Conservation (phyloP, 1,140 invertebrate species). For the Drosophila albomicans region DNA sequence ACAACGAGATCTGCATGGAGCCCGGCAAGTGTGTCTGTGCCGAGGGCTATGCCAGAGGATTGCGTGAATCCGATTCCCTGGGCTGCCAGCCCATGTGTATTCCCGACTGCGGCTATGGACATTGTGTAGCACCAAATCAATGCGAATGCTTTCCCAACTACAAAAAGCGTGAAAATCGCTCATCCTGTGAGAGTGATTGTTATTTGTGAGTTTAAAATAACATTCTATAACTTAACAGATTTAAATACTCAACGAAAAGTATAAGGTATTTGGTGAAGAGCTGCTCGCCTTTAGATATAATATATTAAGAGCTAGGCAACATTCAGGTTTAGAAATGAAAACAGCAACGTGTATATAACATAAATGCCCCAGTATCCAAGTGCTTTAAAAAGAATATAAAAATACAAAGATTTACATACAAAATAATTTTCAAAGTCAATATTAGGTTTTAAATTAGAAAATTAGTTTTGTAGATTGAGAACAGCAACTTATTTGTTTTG, state of each 20-base stretch:
- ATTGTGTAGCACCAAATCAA: slow-evolving; percentile 87
- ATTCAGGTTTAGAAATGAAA: too few relatives aligned
- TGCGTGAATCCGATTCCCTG: slow-evolving; percentile 63
- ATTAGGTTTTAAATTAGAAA: too few relatives aligned
- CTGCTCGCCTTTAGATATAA: background rate
- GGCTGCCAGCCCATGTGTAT: slow-evolving; percentile 81
- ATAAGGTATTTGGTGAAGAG: background rate
- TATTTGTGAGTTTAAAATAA: slow-evolving; percentile 62
- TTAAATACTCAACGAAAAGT: too few relatives aligned
- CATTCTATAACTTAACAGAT: background rate
- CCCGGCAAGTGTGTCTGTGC: slow-evolving; percentile 87
- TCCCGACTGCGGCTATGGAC: slow-evolving; percentile 87
- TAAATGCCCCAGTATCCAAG: too few relatives aligned
- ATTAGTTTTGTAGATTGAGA: too few relatives aligned
- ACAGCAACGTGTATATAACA: too few relatives aligned
- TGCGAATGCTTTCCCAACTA: slow-evolving; percentile 87
- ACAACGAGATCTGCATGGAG: slow-evolving; percentile 86
- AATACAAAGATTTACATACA: too few relatives aligned
- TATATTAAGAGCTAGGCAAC: too few relatives aligned
- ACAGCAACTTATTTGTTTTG: too few relatives aligned
- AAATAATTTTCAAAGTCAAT: too few relatives aligned
- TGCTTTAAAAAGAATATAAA: too few relatives aligned
- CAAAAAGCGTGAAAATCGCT: slow-evolving; percentile 60
- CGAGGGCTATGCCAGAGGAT: slow-evolving; percentile 86
- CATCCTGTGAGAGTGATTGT: slow-evolving; percentile 63